Conservation (phyloP, 2,888 invertebrate genomes). For the Prenolepis imparis region DNA sequence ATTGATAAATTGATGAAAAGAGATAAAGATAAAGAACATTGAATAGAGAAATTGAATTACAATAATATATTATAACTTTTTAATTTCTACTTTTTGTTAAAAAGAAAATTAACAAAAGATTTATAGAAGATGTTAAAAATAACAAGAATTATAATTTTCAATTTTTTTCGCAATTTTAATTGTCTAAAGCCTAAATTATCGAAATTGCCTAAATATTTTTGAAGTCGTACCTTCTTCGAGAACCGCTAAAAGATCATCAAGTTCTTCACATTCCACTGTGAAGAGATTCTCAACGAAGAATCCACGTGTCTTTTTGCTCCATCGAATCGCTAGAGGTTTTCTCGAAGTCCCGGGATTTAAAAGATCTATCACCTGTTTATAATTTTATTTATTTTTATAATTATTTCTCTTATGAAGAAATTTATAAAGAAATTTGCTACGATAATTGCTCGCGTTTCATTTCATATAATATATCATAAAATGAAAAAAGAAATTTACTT, state of each 20-base stretch:
- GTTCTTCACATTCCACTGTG: conserved; percentile 96
- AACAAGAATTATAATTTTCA: neutral
- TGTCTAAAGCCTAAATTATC: no score
- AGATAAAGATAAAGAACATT: neutral
- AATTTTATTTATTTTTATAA: neutral
- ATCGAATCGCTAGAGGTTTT: conserved; percentile 95
- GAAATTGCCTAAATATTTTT: neutral
- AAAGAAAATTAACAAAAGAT: neutral
- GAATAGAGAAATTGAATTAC: neutral
- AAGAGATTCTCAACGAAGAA: conserved; percentile 99
- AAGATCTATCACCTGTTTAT: conserved; percentile 94
- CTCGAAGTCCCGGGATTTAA: conserved; percentile 94
- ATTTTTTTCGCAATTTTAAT: neutral
- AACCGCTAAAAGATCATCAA: conserved; percentile 97
- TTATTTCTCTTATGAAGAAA: neutral
- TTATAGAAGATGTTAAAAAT: neutral
- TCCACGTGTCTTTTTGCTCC: conserved; percentile 97
- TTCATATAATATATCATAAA: neutral
- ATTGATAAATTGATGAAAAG: neutral
- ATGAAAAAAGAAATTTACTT: neutral
- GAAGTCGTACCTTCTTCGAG: conserved; percentile 94
- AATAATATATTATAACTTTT: neutral
- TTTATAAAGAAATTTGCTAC: neutral
- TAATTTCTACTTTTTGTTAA: neutral
- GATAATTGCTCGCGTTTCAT: neutral